Conservation (phyloP, 2,113 vertebrate species). For the Gulo gulo region DNA sequence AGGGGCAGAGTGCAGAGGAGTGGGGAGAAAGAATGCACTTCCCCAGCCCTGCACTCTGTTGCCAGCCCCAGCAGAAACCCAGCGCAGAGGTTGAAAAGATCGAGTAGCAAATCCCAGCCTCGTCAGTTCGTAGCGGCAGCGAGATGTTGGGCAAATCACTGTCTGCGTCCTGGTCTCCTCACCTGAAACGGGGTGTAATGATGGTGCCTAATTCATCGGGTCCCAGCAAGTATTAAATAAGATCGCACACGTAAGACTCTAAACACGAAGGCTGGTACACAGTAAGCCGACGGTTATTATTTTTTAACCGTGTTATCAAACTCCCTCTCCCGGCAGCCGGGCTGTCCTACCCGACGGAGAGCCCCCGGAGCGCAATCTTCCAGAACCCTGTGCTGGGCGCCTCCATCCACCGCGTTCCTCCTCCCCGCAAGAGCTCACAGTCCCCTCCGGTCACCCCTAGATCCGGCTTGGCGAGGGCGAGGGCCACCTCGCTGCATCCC, state of each 20-base stretch:
- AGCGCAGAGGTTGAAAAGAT: background rate
- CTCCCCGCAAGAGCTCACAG: background rate
- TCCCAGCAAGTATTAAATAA: slow-evolving; percentile 32
- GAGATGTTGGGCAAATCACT: background rate
- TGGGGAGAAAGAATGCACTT: background rate
- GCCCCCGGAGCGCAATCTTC: background rate
- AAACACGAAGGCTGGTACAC: background rate
- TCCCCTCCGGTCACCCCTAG: background rate
- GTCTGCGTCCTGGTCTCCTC: background rate
- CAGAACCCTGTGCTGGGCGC: background rate
- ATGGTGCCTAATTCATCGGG: background rate
- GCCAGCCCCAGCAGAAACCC: background rate
- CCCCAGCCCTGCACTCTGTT: background rate
- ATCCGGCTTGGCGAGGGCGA: background rate
- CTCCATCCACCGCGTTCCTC: background rate
- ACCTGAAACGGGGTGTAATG: background rate
- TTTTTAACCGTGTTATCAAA: background rate
- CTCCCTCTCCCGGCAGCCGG: background rate
- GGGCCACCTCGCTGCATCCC: background rate
- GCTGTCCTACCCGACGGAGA: background rate
- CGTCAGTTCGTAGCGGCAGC: background rate
- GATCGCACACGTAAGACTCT: background rate
- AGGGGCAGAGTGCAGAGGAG: background rate
- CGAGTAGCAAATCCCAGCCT: background rate
- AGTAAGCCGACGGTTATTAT: background rate